Conservation (phyloP, 2,888 invertebrate species). For the Heliconius sara region DNA sequence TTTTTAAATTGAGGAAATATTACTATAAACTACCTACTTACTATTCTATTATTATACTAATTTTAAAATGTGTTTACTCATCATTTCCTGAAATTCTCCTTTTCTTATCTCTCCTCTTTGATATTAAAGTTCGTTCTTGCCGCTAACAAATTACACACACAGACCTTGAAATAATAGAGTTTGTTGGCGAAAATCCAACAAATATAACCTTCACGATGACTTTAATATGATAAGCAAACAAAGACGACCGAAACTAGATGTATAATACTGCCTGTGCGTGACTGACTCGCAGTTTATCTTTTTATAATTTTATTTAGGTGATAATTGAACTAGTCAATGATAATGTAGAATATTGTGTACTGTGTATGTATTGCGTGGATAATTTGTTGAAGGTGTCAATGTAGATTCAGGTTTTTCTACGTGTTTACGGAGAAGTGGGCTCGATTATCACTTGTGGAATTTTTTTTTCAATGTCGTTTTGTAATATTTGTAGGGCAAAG, state of each 20-base stretch:
- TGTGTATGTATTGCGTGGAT: not conserved
- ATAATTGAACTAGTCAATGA: not conserved
- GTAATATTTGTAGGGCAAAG: too few species aligned
- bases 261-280: slow-evolving; percentile 1
- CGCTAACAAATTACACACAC: not conserved
- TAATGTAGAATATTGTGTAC: not conserved
- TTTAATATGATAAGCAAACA: slow-evolving; percentile 16
- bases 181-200: slow-evolving; percentile 4
- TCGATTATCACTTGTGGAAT: not conserved
- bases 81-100: not conserved
- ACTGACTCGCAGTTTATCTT: not conserved
- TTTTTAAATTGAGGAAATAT: not conserved
- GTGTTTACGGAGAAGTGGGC: not conserved
- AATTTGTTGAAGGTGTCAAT: not conserved
- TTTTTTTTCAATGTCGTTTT: not conserved
- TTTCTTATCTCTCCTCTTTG: not conserved
- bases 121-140: not conserved
- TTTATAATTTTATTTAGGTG: slow-evolving; percentile 2
- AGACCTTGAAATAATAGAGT: slow-evolving; percentile 12
- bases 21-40: not conserved
- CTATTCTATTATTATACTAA: too few species aligned
- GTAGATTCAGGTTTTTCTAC: not conserved
- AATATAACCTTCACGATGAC: not conserved
- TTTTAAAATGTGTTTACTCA: not conserved
- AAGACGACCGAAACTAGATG: not conserved